These are phyloP conservation scores for Agrotis clavis DNA, from an alignment of 2,888 invertebrate species.

Conservation along the genomic window DNA sequence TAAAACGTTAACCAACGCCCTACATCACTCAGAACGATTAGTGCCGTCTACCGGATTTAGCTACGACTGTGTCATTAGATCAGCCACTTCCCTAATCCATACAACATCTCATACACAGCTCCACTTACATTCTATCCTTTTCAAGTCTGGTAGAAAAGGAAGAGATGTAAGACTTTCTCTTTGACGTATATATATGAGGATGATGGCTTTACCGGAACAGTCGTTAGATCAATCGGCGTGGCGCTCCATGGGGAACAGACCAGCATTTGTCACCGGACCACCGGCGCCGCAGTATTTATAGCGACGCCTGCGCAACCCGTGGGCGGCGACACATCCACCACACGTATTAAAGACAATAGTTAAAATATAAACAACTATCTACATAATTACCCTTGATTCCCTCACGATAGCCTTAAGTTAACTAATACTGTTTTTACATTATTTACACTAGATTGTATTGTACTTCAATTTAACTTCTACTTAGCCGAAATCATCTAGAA, in stretches of 20 bases:
- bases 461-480: slow-evolving; percentile 46
- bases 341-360: slow-evolving; percentile 72
- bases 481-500: slow-evolving; percentile 36
- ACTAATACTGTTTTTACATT: slow-evolving; percentile 76
- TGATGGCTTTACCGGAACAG: slow-evolving; percentile 77
- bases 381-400: slow-evolving; percentile 75
- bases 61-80: slow-evolving; percentile 82
- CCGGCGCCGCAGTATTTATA: slow-evolving; percentile 90
- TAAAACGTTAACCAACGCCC: slow-evolving; percentile 71
- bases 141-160: slow-evolving; percentile 45
- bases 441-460: slow-evolving; percentile 78
- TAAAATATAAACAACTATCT: slow-evolving; percentile 66
- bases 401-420: slow-evolving; percentile 67
- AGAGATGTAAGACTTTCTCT: slow-evolving; percentile 68
- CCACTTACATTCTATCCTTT: slow-evolving; percentile 50
- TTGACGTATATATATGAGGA: slow-evolving; percentile 65
- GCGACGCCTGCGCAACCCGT: slow-evolving; percentile 85
- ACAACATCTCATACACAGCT: slow-evolving; percentile 61
- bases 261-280: slow-evolving; percentile 91
- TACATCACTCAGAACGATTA: slow-evolving; percentile 81
- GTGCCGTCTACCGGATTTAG: slow-evolving; percentile 84
- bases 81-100: slow-evolving; percentile 80
- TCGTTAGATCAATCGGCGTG: slow-evolving; percentile 88
- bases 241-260: slow-evolving; percentile 84
- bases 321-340: slow-evolving; percentile 80